phyloP scores from a whole-genome alignment of 2,797 vertebrate species.

The Chloroceryle amazona region DNA sequence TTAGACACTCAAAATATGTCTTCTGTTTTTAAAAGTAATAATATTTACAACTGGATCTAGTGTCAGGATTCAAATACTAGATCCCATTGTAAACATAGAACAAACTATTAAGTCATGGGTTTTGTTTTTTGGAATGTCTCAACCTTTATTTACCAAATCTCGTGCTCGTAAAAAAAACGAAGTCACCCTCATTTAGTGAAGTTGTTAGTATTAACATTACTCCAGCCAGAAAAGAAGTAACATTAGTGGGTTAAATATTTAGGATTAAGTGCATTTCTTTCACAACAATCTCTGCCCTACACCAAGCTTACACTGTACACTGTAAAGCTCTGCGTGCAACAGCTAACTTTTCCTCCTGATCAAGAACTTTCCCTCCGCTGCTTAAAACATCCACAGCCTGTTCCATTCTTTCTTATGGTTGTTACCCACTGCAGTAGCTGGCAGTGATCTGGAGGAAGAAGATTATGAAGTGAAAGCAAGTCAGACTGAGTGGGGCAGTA shows the following conservation, averaged over 20 bases:
- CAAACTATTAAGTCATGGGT: neutral
- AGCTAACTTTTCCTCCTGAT: neutral
- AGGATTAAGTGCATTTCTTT: neutral
- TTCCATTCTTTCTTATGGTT: neutral
- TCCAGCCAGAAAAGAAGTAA: neutral
- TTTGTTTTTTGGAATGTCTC: neutral
- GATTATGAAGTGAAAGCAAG: neutral
- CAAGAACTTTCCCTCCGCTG: neutral
- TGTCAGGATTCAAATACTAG: neutral
- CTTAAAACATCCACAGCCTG: neutral
- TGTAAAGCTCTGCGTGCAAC: neutral
- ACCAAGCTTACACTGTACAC: neutral
- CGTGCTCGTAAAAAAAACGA: neutral
- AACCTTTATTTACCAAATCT: neutral
- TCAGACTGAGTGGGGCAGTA: rapidly evolving
- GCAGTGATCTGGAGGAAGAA: neutral
- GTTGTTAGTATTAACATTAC: neutral
- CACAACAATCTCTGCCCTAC: neutral
- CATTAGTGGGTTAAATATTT: neutral
- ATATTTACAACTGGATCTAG: neutral
- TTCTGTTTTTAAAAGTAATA: neutral
- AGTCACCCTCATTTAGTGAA: neutral
- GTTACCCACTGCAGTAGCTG: neutral
- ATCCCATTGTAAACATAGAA: neutral
- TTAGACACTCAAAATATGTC: neutral